phyloP scores from a whole-genome alignment of 2,797 vertebrate species.

The Spondyliosoma cantharus region DNA sequence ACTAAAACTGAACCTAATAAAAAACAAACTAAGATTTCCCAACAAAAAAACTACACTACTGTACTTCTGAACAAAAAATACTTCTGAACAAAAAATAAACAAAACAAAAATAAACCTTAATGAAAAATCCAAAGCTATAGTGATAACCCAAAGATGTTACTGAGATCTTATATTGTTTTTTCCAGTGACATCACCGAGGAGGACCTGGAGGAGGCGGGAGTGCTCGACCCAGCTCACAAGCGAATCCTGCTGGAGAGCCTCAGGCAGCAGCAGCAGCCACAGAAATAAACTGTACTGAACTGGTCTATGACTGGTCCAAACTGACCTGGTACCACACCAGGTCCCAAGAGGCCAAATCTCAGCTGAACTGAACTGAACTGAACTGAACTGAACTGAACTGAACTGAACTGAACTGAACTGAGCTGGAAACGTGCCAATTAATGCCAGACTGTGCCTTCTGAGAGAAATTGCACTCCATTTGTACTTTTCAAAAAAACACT shows the following conservation, averaged over 20 bases:
- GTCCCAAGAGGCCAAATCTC: slow-evolving; percentile 51
- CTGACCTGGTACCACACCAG: slow-evolving; percentile 19
- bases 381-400: slow-evolving; percentile 48
- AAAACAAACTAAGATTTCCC: too few species aligned
- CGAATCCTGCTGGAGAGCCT: slow-evolving; percentile 91
- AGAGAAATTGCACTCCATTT: slow-evolving; percentile 79
- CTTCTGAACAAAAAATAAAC: too few species aligned
- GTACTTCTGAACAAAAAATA: too few species aligned
- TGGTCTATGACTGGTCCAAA: slow-evolving; percentile 56
- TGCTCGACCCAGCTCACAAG: slow-evolving; percentile 92
- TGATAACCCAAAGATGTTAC: background rate
- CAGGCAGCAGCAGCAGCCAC: slow-evolving; percentile 82
- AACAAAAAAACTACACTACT: too few species aligned
- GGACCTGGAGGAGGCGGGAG: slow-evolving; percentile 95
- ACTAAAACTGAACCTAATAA: too few species aligned
- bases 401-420: slow-evolving; percentile 42
- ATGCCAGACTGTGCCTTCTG: slow-evolving; percentile 78
- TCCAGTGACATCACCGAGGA: slow-evolving; percentile 96
- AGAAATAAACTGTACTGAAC: slow-evolving; percentile 66
- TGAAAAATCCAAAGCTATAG: too few species aligned
- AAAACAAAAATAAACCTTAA: too few species aligned
- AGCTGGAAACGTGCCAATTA: slow-evolving; percentile 52
- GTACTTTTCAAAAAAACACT: slow-evolving; percentile 62
- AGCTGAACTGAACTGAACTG: slow-evolving; percentile 67
- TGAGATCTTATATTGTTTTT: background rate